These are phyloP conservation scores for Carcinoscorpius rotundicauda DNA, from an alignment of 1,140 invertebrate species.

Conservation along the genomic window DNA sequence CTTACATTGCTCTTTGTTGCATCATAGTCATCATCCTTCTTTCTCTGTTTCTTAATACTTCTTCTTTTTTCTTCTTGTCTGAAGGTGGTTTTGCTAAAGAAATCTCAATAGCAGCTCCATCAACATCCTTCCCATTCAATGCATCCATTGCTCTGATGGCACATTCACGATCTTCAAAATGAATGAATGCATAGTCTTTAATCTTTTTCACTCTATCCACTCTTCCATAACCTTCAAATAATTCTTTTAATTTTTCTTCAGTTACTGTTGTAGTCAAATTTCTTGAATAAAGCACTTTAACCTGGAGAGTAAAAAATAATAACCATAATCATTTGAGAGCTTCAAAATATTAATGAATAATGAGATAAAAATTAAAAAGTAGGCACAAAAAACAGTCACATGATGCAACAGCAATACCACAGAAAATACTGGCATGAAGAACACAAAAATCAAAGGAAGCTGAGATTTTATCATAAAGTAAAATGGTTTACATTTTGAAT, in stretches of 20 bases:
- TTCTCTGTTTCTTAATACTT: conserved; percentile 81
- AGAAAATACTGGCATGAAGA: no score
- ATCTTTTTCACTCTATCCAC: conserved; percentile 98
- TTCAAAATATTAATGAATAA: no score
- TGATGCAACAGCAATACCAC: no score
- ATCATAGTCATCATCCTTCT: conserved; percentile 34
- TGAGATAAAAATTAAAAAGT: no score
- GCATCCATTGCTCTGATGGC: conserved; percentile 93
- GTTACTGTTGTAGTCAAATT: conserved; percentile 88
- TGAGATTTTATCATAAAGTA: no score
- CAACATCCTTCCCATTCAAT: conserved; percentile 60
- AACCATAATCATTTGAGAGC: no score
- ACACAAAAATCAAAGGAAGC: no score
- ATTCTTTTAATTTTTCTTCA: conserved; percentile 89
- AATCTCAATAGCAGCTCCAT: conserved; percentile 57
- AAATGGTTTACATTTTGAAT: no score
- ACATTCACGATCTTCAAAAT: conserved; percentile 94
- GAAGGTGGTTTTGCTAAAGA: conserved; percentile 95
- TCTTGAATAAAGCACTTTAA: conserved; percentile 89
- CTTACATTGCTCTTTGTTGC: conserved; percentile 23
- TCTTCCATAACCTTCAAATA: conserved; percentile 84
- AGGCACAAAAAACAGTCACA: no score
- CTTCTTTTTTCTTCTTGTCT: conserved; percentile 97
- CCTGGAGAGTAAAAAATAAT: background rate
- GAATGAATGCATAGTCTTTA: conserved; percentile 98